phyloP scores from a whole-genome alignment of 2,888 invertebrate genomes.

The Coremacera marginata region DNA sequence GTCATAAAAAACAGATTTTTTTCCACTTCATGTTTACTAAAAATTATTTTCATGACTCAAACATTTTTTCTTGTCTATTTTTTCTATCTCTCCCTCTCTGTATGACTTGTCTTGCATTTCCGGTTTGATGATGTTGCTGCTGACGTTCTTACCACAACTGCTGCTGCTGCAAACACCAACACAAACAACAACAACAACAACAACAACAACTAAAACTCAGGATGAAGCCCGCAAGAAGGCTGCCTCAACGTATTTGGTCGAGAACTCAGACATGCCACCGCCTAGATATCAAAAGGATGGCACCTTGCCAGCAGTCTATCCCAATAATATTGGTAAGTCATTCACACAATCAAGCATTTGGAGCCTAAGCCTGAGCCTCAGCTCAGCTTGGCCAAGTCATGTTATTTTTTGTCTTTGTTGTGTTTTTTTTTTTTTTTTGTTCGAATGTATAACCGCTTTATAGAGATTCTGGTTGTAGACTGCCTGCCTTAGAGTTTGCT shows the following conservation, averaged over 20 bases:
- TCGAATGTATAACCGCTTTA: not conserved
- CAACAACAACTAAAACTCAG: conserved; percentile 49
- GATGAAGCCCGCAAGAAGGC: conserved; percentile 71
- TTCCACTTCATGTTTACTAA: not conserved
- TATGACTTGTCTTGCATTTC: not conserved
- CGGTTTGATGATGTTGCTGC: conserved; percentile 6
- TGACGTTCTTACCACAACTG: not conserved
- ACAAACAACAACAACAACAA: not conserved
- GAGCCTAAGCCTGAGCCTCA: not conserved
- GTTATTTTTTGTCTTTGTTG: not conserved
- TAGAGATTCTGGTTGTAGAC: not conserved
- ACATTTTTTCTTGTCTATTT: not conserved
- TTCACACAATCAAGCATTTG: not conserved
- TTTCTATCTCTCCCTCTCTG: not conserved
- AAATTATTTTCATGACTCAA: not conserved
- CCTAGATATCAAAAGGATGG: conserved; percentile 74
- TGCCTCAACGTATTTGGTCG: conserved; percentile 74
- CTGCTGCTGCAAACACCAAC: not conserved
- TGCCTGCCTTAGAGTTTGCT: not conserved
- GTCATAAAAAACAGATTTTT: not conserved
- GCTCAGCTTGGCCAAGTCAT: not conserved
- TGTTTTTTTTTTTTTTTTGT: too few relatives aligned
- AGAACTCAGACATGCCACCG: conserved; percentile 71
- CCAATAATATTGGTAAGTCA: conserved; percentile 73
- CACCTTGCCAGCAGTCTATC: conserved; percentile 76